Evolutionary conservation across 2,113 vertebrate genomes (phyloP).

Genomic region (Pipra filicauda): DNA sequence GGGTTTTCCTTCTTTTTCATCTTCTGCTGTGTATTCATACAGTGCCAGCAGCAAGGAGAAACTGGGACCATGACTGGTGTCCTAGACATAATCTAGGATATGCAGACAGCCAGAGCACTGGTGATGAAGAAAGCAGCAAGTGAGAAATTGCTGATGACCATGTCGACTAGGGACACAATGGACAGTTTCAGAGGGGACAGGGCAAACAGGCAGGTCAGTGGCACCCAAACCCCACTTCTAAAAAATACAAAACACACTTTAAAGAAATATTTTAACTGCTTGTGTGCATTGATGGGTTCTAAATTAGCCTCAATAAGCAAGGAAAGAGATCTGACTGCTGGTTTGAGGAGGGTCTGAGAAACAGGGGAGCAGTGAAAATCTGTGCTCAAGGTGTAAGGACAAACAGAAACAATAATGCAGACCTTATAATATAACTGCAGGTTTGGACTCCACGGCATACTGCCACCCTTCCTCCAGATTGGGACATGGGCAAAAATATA

Average conservation of each 20-base stretch:
- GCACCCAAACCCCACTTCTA: background rate
- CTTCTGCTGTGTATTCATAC: background rate
- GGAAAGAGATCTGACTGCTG: background rate
- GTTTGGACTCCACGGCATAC: background rate
- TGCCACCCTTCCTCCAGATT: background rate
- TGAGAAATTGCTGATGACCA: background rate
- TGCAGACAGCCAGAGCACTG: fast-evolving
- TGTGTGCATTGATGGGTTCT: fast-evolving
- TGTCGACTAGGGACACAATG: background rate
- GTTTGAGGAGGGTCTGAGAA: background rate
- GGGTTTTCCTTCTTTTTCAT: background rate
- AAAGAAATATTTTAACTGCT: background rate
- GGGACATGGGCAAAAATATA: background rate
- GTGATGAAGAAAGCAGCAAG: background rate
- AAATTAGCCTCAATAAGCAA: background rate
- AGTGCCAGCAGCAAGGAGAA: background rate
- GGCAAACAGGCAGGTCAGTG: background rate
- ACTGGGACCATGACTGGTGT: background rate
- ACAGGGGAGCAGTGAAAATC: background rate
- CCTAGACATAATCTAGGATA: too few relatives aligned
- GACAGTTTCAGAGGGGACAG: background rate
- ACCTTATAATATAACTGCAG: background rate
- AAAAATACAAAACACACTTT: background rate
- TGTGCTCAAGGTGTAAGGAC: background rate
- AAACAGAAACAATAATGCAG: background rate